Evolutionary conservation across 2,113 vertebrate species (phyloP).

Genomic region (Ptilonorhynchus violaceus): DNA sequence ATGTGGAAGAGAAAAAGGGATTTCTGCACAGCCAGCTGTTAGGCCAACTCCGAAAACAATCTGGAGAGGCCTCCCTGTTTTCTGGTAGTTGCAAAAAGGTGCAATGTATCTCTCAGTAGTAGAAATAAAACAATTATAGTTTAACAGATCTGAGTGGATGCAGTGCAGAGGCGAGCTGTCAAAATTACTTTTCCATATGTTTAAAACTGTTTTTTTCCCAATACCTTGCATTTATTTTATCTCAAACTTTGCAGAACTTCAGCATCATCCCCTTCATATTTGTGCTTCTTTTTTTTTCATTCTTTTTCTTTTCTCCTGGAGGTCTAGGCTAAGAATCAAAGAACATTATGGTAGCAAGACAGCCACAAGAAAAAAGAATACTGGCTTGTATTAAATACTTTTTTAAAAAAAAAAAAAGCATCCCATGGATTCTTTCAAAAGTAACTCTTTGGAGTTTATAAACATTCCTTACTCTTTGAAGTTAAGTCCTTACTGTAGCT

Average conservation of each 20-base stretch:
- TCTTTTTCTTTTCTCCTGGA: not conserved
- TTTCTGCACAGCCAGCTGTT: not conserved
- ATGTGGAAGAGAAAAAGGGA: not conserved
- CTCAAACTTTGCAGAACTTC: not conserved
- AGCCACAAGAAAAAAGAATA: not conserved
- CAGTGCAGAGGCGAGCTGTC: rapidly evolving
- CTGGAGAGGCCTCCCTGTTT: not conserved
- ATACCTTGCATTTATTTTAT: not conserved
- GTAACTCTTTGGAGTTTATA: not conserved
- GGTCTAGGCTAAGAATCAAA: not conserved
- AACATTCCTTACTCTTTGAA: not conserved
- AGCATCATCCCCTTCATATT: not conserved
- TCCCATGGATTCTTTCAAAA: not conserved
- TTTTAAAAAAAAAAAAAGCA: not conserved
- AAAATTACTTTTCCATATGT: not conserved
- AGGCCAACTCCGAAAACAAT: not conserved
- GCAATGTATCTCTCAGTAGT: not conserved
- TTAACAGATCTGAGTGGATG: not conserved
- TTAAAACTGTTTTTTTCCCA: not conserved
- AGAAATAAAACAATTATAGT: not conserved
- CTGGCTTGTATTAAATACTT: not conserved
- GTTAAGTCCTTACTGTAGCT: not conserved
- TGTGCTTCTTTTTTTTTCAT: not conserved
- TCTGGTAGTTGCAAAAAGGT: not conserved
- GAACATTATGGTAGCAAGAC: not conserved